phyloP scores from a whole-genome alignment of 2,797 vertebrate species.

The Holocentrus rufus region DNA sequence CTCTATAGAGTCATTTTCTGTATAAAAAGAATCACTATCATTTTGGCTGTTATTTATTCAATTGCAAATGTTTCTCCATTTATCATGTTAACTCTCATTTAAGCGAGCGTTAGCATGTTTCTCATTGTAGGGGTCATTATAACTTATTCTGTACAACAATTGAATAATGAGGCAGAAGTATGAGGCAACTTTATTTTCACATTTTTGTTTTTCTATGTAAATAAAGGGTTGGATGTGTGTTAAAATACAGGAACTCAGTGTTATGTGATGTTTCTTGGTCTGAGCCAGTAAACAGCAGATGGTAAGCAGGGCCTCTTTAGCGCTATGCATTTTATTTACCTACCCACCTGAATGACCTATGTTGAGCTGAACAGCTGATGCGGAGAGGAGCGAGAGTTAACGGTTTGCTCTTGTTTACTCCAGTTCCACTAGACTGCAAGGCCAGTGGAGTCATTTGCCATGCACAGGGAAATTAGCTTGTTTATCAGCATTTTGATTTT shows the following conservation, averaged over 20 bases:
- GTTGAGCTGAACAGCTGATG: slow-evolving; percentile 73
- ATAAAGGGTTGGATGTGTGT: slow-evolving; percentile 63
- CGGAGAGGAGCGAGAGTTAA: slow-evolving; percentile 59
- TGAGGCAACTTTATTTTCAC: slow-evolving; percentile 18
- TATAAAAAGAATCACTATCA: too few species aligned
- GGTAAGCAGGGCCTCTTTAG: slow-evolving; percentile 78
- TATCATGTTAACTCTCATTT: neutral
- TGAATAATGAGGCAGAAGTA: neutral
- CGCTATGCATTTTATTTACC: slow-evolving; percentile 75
- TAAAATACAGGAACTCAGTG: slow-evolving; percentile 63
- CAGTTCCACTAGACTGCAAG: slow-evolving; percentile 73
- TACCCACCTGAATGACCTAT: slow-evolving; percentile 82
- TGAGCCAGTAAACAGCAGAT: slow-evolving; percentile 88
- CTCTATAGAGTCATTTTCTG: too few species aligned
- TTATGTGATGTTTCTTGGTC: slow-evolving; percentile 63
- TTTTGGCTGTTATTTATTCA: too few species aligned
- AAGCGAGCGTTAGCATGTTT: neutral
- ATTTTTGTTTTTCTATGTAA: slow-evolving; percentile 54
- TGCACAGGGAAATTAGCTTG: slow-evolving; percentile 78
- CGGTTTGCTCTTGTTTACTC: slow-evolving; percentile 77
- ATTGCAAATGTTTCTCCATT: neutral
- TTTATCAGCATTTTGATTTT: slow-evolving; percentile 81
- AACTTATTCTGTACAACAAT: slow-evolving; percentile 15
- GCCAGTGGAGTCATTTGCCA: slow-evolving; percentile 74
- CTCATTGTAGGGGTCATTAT: slow-evolving; percentile 19